These are phyloP conservation scores for Hirudo medicinalis DNA, from an alignment of 1,140 invertebrate genomes.

Conservation along the genomic window DNA sequence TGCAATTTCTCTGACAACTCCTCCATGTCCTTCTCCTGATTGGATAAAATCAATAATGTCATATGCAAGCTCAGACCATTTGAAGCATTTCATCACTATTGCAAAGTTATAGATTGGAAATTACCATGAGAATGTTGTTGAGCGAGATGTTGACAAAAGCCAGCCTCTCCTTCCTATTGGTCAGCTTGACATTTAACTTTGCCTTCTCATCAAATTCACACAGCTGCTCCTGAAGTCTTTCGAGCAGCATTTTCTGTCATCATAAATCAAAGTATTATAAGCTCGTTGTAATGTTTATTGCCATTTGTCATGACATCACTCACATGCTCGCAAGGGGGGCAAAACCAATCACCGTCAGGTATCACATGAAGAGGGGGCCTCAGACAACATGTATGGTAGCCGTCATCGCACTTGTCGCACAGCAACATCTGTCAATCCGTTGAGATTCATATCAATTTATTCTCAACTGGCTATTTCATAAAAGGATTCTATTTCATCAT, in stretches of 20 bases:
- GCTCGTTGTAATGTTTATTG: not conserved
- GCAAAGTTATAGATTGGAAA: too few relatives aligned
- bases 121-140: constrained; percentile 51
- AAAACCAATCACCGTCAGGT: constrained; percentile 92
- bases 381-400: constrained; percentile 85
- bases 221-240: constrained; percentile 18
- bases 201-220: constrained; percentile 3
- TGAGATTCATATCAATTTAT: too few relatives aligned
- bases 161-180: constrained; percentile 50
- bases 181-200: not conserved
- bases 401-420: constrained; percentile 83
- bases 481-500: too few relatives aligned
- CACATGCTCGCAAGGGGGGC: constrained; percentile 81
- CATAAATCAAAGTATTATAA: not conserved
- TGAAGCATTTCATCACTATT: too few relatives aligned
- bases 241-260: constrained; percentile 8
- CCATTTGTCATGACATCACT: constrained; percentile 25
- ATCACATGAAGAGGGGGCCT: constrained; percentile 76
- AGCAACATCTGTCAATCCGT: constrained; percentile 56
- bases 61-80: too few relatives aligned
- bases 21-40: too few relatives aligned
- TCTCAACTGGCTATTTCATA: too few relatives aligned
- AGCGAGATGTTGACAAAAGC: constrained; percentile 63
- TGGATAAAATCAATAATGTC: too few relatives aligned
- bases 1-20: too few relatives aligned